Percentiles rank a stretch among this genome's conserved stretches.
Conservation (phyloP, 2,113 vertebrate species). For the Cyprinodon tularosa region DNA sequence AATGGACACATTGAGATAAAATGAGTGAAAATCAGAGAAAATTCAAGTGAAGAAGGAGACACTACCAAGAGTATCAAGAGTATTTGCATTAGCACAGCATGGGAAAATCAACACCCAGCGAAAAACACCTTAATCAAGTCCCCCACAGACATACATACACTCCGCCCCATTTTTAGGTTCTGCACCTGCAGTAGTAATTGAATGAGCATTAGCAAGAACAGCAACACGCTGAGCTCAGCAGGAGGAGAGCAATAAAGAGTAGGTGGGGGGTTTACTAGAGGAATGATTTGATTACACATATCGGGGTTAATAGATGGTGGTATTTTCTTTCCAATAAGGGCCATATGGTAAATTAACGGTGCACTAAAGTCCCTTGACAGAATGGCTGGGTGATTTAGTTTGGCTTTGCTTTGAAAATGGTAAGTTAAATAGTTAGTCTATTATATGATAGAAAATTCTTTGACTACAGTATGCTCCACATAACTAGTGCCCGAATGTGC, state of each 20-base stretch:
- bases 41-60: neutral
- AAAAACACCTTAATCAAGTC: slow-evolving; percentile 32
- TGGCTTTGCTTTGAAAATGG: slow-evolving; percentile 4
- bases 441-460: neutral
- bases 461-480: neutral
- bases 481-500: neutral
- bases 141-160: slow-evolving; percentile 10
- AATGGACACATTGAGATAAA: no score
- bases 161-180: slow-evolving; percentile 28
- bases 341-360: slow-evolving; percentile 38
- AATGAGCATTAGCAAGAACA: slow-evolving; percentile 49
- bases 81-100: slow-evolving; percentile 21
- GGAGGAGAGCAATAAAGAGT: slow-evolving; percentile 19
- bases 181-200: slow-evolving; percentile 60
- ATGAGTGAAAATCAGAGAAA: no score
- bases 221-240: slow-evolving; percentile 37
- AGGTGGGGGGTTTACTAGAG: slow-evolving; percentile 21
- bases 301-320: slow-evolving; percentile 44
- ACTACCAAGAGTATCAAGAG: slow-evolving; percentile 4
- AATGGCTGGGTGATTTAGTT: slow-evolving; percentile 21
- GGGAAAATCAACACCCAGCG: slow-evolving; percentile 37
- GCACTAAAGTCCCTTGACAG: slow-evolving; percentile 3
- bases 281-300: slow-evolving; percentile 46
- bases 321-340: slow-evolving; percentile 7
- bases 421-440: slow-evolving; percentile 7